These are phyloP conservation scores for Circaetus gallicus DNA, from an alignment of 2,113 vertebrate species.

Conservation along the genomic window DNA sequence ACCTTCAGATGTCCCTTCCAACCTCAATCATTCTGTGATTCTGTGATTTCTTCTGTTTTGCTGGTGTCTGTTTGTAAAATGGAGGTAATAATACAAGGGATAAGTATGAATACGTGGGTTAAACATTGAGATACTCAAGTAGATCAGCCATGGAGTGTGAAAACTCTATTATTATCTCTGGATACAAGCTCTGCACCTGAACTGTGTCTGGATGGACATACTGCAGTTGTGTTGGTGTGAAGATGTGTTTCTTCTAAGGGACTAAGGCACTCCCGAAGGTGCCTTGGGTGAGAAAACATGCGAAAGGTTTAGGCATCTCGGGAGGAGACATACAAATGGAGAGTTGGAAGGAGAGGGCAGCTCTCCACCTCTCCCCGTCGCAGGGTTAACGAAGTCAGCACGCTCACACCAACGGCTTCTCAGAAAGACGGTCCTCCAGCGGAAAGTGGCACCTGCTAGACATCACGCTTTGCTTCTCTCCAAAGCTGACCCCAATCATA, in stretches of 20 bases:
- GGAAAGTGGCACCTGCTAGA: background rate
- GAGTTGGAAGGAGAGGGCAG: background rate
- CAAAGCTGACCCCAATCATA: background rate
- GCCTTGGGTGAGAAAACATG: background rate
- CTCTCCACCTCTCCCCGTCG: fast-evolving
- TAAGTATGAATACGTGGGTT: fast-evolving
- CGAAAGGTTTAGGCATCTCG: background rate
- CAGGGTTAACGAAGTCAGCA: background rate
- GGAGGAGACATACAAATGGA: fast-evolving
- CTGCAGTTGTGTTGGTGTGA: background rate
- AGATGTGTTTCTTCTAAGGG: background rate
- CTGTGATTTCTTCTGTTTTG: background rate
- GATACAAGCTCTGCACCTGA: background rate
- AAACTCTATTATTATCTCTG: background rate
- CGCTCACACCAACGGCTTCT: fast-evolving
- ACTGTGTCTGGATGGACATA: background rate
- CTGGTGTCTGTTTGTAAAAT: background rate
- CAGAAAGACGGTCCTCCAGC: fast-evolving
- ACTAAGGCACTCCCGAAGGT: background rate
- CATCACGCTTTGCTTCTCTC: background rate
- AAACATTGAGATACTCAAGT: background rate
- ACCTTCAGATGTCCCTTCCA: background rate
- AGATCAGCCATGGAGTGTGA: background rate
- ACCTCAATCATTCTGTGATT: background rate
- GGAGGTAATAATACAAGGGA: background rate